Percentiles rank a stretch among this genome's conserved stretches.
phyloP scores from a whole-genome alignment of 2,797 vertebrate species.

The Peromyscus aztecus region DNA sequence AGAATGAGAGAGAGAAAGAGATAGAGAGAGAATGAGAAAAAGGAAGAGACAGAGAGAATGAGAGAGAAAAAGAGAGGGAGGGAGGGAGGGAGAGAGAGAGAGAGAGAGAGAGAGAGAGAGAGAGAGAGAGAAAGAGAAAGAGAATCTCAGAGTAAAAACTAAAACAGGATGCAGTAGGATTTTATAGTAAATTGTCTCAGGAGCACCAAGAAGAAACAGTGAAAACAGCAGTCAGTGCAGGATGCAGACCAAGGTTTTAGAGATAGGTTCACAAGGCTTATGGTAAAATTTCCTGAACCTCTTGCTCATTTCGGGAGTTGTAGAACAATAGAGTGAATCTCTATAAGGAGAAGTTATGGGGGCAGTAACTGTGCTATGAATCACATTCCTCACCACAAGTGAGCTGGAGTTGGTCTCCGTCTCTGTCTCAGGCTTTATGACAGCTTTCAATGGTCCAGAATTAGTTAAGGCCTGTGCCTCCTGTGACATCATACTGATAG shows the following conservation, averaged over 20 bases:
- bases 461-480: not conserved
- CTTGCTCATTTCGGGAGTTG: not conserved
- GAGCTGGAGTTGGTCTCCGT: not conserved
- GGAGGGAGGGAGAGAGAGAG: no score
- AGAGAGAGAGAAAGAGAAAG: not conserved
- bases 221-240: not conserved
- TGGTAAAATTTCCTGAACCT: not conserved
- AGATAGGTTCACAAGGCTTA: not conserved
- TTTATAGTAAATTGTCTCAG: not conserved
- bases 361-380: not conserved
- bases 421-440: not conserved
- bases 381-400: not conserved
- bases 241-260: not conserved
- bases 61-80: not conserved
- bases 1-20: not conserved
- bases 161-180: not conserved
- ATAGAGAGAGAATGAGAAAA: not conserved
- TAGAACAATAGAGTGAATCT: not conserved
- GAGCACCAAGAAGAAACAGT: not conserved
- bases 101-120: not conserved
- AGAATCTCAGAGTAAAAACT: not conserved
- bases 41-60: no score
- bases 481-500: not conserved
- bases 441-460: not conserved
- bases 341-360: conserved; percentile 6